Evolutionary conservation across 2,888 invertebrate species (phyloP).

Genomic region (Drosophila rellima): DNA sequence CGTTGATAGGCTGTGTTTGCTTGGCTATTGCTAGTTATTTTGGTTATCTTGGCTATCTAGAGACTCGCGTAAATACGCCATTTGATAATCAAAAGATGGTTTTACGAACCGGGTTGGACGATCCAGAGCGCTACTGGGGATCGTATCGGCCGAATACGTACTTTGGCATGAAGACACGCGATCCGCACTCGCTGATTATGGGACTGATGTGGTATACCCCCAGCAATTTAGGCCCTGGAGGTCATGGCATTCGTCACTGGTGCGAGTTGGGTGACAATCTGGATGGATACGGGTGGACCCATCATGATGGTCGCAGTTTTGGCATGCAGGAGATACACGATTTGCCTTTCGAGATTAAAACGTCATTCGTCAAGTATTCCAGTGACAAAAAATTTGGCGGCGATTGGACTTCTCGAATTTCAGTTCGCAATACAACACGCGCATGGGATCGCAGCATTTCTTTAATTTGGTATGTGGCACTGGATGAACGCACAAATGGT

Average conservation of each 20-base stretch:
- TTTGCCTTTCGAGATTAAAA: slow-evolving; percentile 90
- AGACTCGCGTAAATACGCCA: slow-evolving; percentile 95
- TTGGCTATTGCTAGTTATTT: slow-evolving; percentile 91
- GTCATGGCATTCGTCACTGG: slow-evolving; percentile 95
- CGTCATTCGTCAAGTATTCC: slow-evolving; percentile 94
- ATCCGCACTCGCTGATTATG: slow-evolving; percentile 94
- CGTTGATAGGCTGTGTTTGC: slow-evolving; percentile 88
- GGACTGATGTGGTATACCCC: slow-evolving; percentile 99
- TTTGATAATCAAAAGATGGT: slow-evolving; percentile 93
- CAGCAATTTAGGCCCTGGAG: slow-evolving; percentile 88
- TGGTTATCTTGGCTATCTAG: slow-evolving; percentile 93
- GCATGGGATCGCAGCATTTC: slow-evolving; percentile 86
- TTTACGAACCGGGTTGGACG: slow-evolving; percentile 89
- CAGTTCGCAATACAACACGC: slow-evolving; percentile 86
- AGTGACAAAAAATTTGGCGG: slow-evolving; percentile 94
- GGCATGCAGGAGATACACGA: slow-evolving; percentile 96
- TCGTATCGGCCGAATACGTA: slow-evolving; percentile 95
- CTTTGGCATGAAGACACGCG: slow-evolving; percentile 96
- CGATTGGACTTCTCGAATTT: slow-evolving; percentile 96
- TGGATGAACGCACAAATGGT: slow-evolving; percentile 91
- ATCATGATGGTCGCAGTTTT: slow-evolving; percentile 96
- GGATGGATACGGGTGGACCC: slow-evolving; percentile 94
- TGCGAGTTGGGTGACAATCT: slow-evolving; percentile 95
- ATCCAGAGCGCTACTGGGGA: slow-evolving; percentile 96
- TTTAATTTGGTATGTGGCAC: slow-evolving; percentile 92